A percentile compares a stretch with the other conserved stretches of the same genome.
phyloP scores from a whole-genome alignment of 1,140 invertebrate genomes.

The Paraescarpia echinospica region DNA sequence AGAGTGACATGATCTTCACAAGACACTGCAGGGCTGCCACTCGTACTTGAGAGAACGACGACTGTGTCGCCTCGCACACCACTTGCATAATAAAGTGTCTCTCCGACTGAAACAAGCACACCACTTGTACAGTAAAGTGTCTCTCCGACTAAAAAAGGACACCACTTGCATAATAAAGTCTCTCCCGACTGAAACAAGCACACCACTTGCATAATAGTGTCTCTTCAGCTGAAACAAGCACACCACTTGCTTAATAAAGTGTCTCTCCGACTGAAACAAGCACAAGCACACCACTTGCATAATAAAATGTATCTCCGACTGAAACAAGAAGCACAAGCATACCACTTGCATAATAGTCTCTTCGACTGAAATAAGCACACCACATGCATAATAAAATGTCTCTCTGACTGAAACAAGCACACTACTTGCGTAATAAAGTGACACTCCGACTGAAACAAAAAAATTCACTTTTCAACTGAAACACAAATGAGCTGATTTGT shows the following conservation, averaged over 20 bases:
- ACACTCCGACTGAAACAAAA: slow-evolving; percentile 72
- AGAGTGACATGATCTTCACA: slow-evolving; percentile 98
- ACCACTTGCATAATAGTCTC: too few species aligned
- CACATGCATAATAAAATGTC: slow-evolving; percentile 99
- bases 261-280: neutral
- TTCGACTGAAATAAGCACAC: slow-evolving; percentile 83
- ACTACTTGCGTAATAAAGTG: slow-evolving; percentile 99
- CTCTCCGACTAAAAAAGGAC: slow-evolving; percentile 63
- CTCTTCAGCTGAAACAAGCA: slow-evolving; percentile 63
- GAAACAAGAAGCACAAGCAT: neutral
- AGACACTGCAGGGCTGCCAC: slow-evolving; percentile 97
- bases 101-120: slow-evolving; percentile 62
- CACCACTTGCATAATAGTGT: slow-evolving; percentile 99
- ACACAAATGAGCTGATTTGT: too few species aligned
- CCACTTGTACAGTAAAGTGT: slow-evolving; percentile 99
- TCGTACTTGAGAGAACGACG: slow-evolving; percentile 74
- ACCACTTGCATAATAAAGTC: slow-evolving; percentile 99
- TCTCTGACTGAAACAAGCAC: slow-evolving; percentile 58
- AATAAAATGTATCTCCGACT: neutral
- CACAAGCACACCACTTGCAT: neutral
- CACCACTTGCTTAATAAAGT: neutral
- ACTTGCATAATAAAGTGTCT: slow-evolving; percentile 99
- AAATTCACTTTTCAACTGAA: slow-evolving; percentile 79
- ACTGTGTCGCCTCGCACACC: slow-evolving; percentile 81
- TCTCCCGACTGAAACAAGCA: slow-evolving; percentile 57